Base-by-base conservation (phyloP, 2,888 invertebrate species). In the Frankliniella intonsa region DNA sequence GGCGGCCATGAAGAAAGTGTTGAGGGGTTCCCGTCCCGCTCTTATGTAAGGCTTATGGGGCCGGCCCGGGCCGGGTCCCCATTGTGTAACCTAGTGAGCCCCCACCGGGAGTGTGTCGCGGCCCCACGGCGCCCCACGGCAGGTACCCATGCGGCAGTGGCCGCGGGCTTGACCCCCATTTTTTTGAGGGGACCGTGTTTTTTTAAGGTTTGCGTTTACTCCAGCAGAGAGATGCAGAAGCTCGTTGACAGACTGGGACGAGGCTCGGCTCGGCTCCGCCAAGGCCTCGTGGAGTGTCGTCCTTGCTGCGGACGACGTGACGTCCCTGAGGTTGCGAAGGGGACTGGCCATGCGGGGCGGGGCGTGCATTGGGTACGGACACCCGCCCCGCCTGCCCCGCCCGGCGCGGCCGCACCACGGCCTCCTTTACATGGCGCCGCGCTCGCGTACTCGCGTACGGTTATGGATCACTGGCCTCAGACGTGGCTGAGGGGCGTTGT, bases 1-100 rank as follows among this genome's bases (percentile, higher is more conserved):
- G 69, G 69, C 69, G 69, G 69, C 69, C 69, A 22, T 76, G 69
- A 76, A 76, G 69, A 76, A 76, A 76, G 69, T 76, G 69, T 69
- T 22, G 69, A 69, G 69, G 69, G 69, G 69, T 76, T 76, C 69
- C 69, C 38, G 38, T 38, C 62, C 62, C 62, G 62, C 69, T 76
- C 69, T 76, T 76, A 76, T 76, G 69, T 76, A 76, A 76, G 69
- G 55, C 55, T 19, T 38, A 38, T 38, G 38, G 19, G 55, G 55
- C 55, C 55, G 55, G 55, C 17, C 55, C 12, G 55, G 55, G 55
- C 55, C 17, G 55, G 69, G 69, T 19, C 62, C 62, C 69, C 69
- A 76, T 76, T 76, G 69, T 76, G 69, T 76, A 76, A 76, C 69
- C 69, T 76, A 76, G 69, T 76, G 25, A 76, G 69, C 69, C 25